Percentiles rank a stretch among this genome's conserved stretches.
phyloP scores from a whole-genome alignment of 2,113 vertebrate species.

The Myotis brandtii region DNA sequence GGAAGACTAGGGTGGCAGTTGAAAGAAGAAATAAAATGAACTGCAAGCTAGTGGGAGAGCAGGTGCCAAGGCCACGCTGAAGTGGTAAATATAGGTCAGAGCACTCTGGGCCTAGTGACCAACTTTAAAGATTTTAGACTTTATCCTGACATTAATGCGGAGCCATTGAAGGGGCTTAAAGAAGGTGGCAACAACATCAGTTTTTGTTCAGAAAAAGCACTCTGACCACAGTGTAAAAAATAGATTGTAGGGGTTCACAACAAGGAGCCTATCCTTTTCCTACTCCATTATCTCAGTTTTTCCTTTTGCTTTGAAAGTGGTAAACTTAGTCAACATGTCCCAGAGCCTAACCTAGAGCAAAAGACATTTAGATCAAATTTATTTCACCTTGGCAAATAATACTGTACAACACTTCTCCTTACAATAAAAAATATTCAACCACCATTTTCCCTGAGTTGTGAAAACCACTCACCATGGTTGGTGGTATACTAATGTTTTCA shows the following conservation, averaged over 20 bases:
- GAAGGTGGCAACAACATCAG: background rate
- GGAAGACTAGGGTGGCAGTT: background rate
- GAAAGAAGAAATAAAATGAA: background rate
- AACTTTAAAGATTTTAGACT: background rate
- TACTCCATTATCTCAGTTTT: background rate
- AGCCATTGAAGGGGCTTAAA: background rate
- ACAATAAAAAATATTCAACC: background rate
- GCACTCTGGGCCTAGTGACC: background rate
- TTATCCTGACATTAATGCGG: background rate
- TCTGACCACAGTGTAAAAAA: background rate
- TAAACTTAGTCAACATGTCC: background rate
- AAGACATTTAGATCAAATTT: background rate
- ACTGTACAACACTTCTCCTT: background rate
- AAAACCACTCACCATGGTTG: background rate
- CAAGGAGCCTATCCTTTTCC: background rate
- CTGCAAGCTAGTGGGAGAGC: background rate
- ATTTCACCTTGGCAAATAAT: slow-evolving; percentile 10
- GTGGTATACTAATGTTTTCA: background rate
- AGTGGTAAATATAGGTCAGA: background rate
- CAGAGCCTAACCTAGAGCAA: background rate
- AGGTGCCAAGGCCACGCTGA: background rate
- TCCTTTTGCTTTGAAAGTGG: background rate
- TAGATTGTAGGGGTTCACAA: background rate
- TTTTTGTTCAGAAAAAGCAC: slow-evolving; percentile 31
- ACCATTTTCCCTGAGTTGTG: background rate